These are phyloP conservation scores for Takifugu rubripes DNA, from an alignment of 2,797 vertebrate genomes.

Conservation along the genomic window DNA sequence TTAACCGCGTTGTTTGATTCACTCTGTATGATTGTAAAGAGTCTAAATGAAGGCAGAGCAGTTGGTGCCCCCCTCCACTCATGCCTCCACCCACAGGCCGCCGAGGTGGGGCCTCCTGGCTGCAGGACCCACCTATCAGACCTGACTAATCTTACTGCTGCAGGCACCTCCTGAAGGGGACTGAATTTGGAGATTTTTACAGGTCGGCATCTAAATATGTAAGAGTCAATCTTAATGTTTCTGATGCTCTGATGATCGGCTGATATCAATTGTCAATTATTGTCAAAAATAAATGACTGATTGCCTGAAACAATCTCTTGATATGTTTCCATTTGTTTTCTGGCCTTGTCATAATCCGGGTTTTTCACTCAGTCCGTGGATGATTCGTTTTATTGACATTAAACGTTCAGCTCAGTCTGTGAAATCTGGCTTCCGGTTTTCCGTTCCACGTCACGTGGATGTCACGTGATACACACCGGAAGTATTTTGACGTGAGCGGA, in stretches of 20 bases:
- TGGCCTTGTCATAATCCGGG: neutral
- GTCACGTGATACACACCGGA: neutral
- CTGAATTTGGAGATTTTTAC: no score
- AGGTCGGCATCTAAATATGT: no score
- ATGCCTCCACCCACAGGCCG: neutral
- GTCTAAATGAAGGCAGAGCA: conserved; percentile 2
- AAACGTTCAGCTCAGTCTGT: no score
- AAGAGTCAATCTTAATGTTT: no score
- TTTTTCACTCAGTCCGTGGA: no score
- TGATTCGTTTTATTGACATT: no score
- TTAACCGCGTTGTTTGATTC: conserved; percentile 32
- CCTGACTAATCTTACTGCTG: neutral
- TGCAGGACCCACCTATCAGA: conserved; percentile 4
- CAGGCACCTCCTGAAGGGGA: conserved; percentile 5
- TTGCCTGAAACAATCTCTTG: neutral
- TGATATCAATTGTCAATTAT: no score
- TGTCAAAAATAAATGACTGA: no score
- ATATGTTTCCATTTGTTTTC: neutral
- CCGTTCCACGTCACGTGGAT: no score
- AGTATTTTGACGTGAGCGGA: neutral
- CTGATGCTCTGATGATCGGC: no score
- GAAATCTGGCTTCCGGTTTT: no score
- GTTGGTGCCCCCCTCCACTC: neutral
- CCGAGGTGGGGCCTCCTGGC: neutral
- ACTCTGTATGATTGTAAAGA: conserved; percentile 26